Percentiles rank a stretch among this genome's conserved stretches.
phyloP scores from a whole-genome alignment of 2,888 invertebrate species.

The Quadriops clusia region DNA sequence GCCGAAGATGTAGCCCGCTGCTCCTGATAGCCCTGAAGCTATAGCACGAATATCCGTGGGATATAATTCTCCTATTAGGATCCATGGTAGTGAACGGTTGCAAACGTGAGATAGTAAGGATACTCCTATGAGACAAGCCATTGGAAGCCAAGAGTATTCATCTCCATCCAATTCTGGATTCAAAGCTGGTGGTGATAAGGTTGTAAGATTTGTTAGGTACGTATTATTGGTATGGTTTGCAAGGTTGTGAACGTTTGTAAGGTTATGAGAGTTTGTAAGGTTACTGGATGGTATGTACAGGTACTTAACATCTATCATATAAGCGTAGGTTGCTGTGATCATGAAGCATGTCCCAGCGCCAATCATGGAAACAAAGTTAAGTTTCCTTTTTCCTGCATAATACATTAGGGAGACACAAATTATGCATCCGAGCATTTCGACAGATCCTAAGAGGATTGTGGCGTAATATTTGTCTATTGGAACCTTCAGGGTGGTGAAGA shows the following conservation, averaged over 20 bases:
- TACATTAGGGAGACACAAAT: conserved; percentile 56
- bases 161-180: too few relatives aligned
- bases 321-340: conserved; percentile 45
- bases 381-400: conserved; percentile 58
- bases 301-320: conserved; percentile 22
- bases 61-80: conserved; percentile 68
- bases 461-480: conserved; percentile 68
- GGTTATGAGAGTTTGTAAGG: neutral
- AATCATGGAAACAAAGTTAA: conserved; percentile 54
- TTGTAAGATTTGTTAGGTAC: too few relatives aligned
- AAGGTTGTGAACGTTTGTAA: neutral
- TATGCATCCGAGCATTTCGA: conserved; percentile 55
- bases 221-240: too few relatives aligned
- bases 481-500: conserved; percentile 57
- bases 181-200: too few relatives aligned
- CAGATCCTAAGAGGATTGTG: conserved; percentile 57
- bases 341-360: conserved; percentile 57
- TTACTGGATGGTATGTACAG: conserved; percentile 12
- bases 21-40: conserved; percentile 62
- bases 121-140: conserved; percentile 47
- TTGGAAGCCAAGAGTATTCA: conserved; percentile 49
- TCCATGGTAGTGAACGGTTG: conserved; percentile 65
- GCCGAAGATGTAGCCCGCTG: conserved; percentile 62
- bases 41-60: conserved; percentile 55
- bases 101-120: conserved; percentile 60